Conservation (phyloP, 2,113 vertebrate species). For the Polypterus senegalus region DNA sequence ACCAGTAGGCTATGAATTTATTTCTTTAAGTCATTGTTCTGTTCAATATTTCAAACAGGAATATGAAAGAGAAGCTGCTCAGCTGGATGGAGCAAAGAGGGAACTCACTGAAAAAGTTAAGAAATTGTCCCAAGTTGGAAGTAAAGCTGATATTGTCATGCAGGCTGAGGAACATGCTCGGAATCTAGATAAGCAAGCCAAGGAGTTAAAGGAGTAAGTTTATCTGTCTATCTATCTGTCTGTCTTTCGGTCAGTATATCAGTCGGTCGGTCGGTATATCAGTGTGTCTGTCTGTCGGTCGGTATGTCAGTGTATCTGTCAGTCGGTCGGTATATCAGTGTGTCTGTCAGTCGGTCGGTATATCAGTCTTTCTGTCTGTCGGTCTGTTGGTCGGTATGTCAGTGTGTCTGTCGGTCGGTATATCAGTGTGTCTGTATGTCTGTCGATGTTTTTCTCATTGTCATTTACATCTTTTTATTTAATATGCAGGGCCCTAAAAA, state of each 20-base stretch:
- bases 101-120: slow-evolving; percentile 66
- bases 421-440: not conserved
- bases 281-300: not conserved
- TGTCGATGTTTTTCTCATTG: not conserved
- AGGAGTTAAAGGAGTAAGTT: slow-evolving; percentile 68
- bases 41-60: slow-evolving; percentile 43
- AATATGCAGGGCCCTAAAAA: slow-evolving; percentile 57
- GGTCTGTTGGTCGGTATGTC: not conserved
- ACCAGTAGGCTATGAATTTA: no score
- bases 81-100: slow-evolving; percentile 68
- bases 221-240: not conserved
- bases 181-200: slow-evolving; percentile 56
- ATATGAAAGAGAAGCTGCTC: slow-evolving; percentile 64
- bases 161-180: slow-evolving; percentile 70
- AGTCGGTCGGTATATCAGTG: not conserved
- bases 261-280: not conserved
- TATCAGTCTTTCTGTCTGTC: not conserved
- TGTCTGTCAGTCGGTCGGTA: not conserved
- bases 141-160: slow-evolving; percentile 57
- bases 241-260: not conserved
- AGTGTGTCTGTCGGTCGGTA: not conserved
- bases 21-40: no score
- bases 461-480: no score
- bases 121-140: slow-evolving; percentile 49
- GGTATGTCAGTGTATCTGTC: not conserved